Base-by-base conservation (phyloP, 2,113 vertebrate species). In the Thalassoma bifasciatum region DNA sequence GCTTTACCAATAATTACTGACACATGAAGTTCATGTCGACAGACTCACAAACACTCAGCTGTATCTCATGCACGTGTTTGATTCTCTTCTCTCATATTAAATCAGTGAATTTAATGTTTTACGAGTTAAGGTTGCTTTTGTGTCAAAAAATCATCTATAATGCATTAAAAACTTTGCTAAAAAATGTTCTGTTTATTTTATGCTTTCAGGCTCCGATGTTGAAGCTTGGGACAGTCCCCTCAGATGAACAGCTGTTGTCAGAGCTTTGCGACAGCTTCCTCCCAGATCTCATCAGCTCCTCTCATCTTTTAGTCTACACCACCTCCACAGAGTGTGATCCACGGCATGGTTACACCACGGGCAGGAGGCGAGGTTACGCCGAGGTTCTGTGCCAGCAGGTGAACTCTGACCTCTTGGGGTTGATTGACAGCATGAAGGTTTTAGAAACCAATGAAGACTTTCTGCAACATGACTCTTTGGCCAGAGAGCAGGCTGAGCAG, bases 371-470 rank as follows among this genome's bases (percentile, higher is more conserved):
- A 4, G 51, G 64, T 53, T 94, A 93, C 22, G 66, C 83, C 0
- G 57, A 89, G 24, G 85, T 86, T 5, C 92, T 95, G 24, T 92
- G 93, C 66, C 86, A 87, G 46, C 95, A 95, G 91, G 83, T 92
- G 36, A 73, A 90, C 38, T 69, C 71, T 8, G 93, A 95, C 83
- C 88, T 95, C 1, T 16, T 82, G 77, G 66, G 36, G 47, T 54
- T 94, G 46, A 92, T 90, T 44, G 76, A 92, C 19, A 10, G 17
- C 17, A 60, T 37, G 5, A 53, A 85, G 38, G 1, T 56, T 22
- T 69, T 13, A 24, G 44, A 65, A 1, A 60, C 5, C 9, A 1
- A 37, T 14, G 51, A 42, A 23, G 26, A 11, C 12, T 4, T 47
- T 67, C 40, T 19, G 14, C 10, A 46, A 0, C 14, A 65, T 8